Percentiles rank a stretch among this genome's conserved stretches.
phyloP scores from a whole-genome alignment of 2,888 invertebrate species.

The Hirtodrosophila trivittata region DNA sequence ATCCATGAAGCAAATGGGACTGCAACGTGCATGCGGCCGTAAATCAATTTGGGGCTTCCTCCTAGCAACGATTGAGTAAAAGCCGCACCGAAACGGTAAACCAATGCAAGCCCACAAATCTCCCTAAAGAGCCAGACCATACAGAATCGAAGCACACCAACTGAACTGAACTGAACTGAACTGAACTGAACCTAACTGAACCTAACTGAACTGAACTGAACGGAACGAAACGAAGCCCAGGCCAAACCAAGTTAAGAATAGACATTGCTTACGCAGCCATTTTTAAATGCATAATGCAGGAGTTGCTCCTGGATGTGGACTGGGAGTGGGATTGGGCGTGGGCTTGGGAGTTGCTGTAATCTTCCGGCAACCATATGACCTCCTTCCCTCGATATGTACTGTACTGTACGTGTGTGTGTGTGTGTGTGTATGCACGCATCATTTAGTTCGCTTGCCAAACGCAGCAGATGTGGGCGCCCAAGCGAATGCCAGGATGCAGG shows the following conservation, averaged over 20 bases:
- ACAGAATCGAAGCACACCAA: neutral
- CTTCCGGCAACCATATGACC: constrained; percentile 50
- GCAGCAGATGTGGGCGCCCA: constrained; percentile 22
- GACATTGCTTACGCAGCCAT: constrained; percentile 70
- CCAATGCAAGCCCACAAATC: constrained; percentile 63
- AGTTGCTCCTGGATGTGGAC: neutral
- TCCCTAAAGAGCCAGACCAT: neutral
- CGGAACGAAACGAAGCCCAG: neutral
- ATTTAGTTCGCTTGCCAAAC: constrained; percentile 56
- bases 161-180: neutral
- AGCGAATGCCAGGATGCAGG: constrained; percentile 3
- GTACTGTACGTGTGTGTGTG: constrained; percentile 17
- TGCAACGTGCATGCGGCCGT: constrained; percentile 41
- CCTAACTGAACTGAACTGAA: neutral
- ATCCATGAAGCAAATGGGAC: neutral
- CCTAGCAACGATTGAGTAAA: constrained; percentile 45
- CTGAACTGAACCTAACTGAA: neutral
- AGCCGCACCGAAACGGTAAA: constrained; percentile 41
- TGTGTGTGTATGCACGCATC: constrained; percentile 54
- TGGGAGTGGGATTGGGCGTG: too few species aligned
- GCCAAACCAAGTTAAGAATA: constrained; percentile 23
- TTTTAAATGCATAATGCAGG: constrained; percentile 73
- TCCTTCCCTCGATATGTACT: constrained; percentile 23
- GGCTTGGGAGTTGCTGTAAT: constrained; percentile 18
- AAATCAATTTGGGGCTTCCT: constrained; percentile 66